Percentiles rank a stretch among this genome's conserved stretches.
phyloP scores from a whole-genome alignment of 2,113 vertebrate genomes.

The Aviceda subcristata region DNA sequence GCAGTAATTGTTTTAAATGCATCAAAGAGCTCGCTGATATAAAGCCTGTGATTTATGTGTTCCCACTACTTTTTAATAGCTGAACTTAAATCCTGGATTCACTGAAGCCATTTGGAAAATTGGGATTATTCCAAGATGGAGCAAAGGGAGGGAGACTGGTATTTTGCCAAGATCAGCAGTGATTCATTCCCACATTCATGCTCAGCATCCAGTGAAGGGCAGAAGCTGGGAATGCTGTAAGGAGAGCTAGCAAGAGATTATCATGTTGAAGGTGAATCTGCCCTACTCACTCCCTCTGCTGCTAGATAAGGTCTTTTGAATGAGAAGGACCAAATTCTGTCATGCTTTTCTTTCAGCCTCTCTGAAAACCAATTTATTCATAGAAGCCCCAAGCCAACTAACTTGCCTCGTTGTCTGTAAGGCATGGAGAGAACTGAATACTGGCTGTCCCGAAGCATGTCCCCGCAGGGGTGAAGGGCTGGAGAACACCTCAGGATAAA shows the following conservation, averaged over 20 bases:
- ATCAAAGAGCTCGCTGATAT: constrained; percentile 40
- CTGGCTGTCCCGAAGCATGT: background rate
- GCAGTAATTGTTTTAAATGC: constrained; percentile 59
- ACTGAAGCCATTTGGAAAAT: constrained; percentile 65
- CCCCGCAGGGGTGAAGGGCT: background rate
- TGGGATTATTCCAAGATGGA: constrained; percentile 65
- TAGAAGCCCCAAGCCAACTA: background rate
- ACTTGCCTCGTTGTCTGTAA: background rate
- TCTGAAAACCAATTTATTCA: constrained; percentile 8
- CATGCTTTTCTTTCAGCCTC: background rate
- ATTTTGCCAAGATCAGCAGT: constrained; percentile 67
- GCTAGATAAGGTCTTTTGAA: constrained; percentile 50
- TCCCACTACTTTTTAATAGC: constrained; percentile 59
- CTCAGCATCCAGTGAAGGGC: constrained; percentile 64
- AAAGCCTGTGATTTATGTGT: constrained; percentile 61
- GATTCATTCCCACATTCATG: constrained; percentile 67
- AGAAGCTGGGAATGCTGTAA: constrained; percentile 62
- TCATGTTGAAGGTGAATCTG: constrained; percentile 63
- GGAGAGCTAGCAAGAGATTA: constrained; percentile 59
- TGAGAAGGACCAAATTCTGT: constrained; percentile 21
- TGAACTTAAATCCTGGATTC: constrained; percentile 63
- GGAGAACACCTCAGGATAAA: constrained; percentile 12
- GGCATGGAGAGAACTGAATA: background rate
- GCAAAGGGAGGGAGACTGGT: constrained; percentile 63
- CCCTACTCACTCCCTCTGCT: constrained; percentile 37